These are phyloP conservation scores for Heteronetta atricapilla DNA, from an alignment of 2,113 vertebrate species.

Conservation along the genomic window DNA sequence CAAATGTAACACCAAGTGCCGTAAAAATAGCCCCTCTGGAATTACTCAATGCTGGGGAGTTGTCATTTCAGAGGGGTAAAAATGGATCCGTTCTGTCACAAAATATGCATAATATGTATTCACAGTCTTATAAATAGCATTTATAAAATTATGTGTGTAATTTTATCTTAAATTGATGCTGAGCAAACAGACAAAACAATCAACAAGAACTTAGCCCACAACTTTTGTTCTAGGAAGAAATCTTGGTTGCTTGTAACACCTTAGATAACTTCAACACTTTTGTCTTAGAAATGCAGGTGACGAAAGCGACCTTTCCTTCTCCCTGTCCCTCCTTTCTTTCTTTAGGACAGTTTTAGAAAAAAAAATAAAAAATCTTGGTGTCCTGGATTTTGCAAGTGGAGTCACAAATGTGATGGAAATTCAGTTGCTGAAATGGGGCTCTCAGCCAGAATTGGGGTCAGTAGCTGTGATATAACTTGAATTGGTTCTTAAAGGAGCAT, in stretches of 20 bases:
- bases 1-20: constrained; percentile 19
- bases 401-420: not conserved
- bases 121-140: constrained; percentile 49
- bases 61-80: constrained; percentile 43
- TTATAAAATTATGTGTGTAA: constrained; percentile 50
- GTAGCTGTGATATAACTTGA: not conserved
- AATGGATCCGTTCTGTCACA: constrained; percentile 44
- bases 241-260: not conserved
- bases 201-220: not conserved
- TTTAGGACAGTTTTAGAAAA: not conserved
- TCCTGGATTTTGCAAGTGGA: not conserved
- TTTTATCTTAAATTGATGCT: constrained; percentile 42
- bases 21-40: constrained; percentile 59
- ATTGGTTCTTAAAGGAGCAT: not conserved
- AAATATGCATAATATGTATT: constrained; percentile 42
- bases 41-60: constrained; percentile 60
- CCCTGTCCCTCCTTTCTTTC: not conserved
- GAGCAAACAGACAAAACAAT: constrained; percentile 59
- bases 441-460: not conserved
- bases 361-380: not conserved
- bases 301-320: constrained; percentile 24
- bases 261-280: not conserved
- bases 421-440: not conserved
- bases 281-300: constrained; percentile 16
- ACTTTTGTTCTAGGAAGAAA: not conserved